phyloP scores from a whole-genome alignment of 2,113 vertebrate genomes.

The Myrmecobius fasciatus region DNA sequence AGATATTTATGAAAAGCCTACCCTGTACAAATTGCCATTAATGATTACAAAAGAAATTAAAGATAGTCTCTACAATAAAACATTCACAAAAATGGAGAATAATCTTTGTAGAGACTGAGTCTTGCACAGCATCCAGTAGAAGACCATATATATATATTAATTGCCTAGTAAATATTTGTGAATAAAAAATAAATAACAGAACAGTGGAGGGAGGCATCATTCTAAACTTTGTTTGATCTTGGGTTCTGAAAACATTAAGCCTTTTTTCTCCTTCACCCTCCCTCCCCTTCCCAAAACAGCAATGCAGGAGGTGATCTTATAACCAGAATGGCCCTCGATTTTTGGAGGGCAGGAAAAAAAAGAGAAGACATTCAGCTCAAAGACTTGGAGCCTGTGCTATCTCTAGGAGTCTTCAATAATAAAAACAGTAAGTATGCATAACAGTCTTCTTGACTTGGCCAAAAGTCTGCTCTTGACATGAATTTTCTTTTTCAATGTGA shows the following conservation, averaged over 20 bases:
- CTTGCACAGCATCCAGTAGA: not conserved
- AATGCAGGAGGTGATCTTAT: conserved; percentile 94
- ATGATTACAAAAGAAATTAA: not conserved
- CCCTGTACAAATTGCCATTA: not conserved
- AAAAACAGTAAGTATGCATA: conserved; percentile 89
- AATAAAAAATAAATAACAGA: not conserved
- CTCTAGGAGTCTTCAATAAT: conserved; percentile 93
- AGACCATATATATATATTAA: not conserved
- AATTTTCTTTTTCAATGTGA: not conserved
- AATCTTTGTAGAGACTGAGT: not conserved
- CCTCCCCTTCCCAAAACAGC: conserved; percentile 75
- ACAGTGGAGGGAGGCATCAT: not conserved
- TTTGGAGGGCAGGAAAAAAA: conserved; percentile 87
- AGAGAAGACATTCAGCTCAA: conserved; percentile 92
- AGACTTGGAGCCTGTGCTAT: conserved; percentile 88
- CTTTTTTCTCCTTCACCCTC: conserved; percentile 39
- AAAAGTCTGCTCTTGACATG: not conserved
- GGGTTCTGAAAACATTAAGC: not conserved
- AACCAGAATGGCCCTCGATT: conserved; percentile 87
- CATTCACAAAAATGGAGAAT: not conserved
- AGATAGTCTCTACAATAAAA: not conserved
- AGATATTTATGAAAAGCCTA: not conserved
- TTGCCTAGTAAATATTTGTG: not conserved
- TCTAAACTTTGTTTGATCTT: not conserved
- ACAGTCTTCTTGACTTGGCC: not conserved